These are phyloP conservation scores for Manis crassicaudata DNA, from an alignment of 2,797 vertebrate genomes.

Conservation along the genomic window DNA sequence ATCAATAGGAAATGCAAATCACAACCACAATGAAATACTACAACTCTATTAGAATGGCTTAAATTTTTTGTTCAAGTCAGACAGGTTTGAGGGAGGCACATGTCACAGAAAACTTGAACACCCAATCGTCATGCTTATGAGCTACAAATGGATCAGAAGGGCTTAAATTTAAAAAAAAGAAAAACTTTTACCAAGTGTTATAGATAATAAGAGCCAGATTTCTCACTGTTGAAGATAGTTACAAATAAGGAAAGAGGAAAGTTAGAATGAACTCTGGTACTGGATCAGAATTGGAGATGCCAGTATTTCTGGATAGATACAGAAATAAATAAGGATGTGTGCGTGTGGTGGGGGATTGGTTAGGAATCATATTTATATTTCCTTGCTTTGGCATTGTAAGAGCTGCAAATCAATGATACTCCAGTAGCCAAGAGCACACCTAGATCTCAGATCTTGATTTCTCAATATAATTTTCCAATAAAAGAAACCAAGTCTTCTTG, in stretches of 20 bases:
- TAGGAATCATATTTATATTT: background rate
- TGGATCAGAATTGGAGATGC: background rate
- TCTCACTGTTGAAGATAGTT: background rate
- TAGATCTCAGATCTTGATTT: background rate
- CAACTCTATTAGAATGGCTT: background rate
- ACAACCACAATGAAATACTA: background rate
- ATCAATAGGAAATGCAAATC: background rate
- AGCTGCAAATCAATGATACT: background rate
- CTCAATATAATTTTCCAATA: background rate
- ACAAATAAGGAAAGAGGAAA: background rate
- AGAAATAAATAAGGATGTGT: background rate
- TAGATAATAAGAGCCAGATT: background rate
- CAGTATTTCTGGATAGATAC: background rate
- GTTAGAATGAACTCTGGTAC: background rate
- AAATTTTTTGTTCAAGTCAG: no score
- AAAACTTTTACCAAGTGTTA: background rate
- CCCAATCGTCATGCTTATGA: no score
- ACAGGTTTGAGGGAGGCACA: no score
- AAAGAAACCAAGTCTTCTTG: background rate
- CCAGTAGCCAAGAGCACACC: background rate
- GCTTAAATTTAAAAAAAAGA: background rate
- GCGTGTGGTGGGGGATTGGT: background rate
- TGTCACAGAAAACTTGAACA: no score
- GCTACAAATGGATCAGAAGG: no score
- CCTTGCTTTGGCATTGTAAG: background rate